Percentiles rank a stretch among this genome's conserved stretches.
Conservation (phyloP, 1,140 invertebrate genomes). For the Sesamia nonagrioides region DNA sequence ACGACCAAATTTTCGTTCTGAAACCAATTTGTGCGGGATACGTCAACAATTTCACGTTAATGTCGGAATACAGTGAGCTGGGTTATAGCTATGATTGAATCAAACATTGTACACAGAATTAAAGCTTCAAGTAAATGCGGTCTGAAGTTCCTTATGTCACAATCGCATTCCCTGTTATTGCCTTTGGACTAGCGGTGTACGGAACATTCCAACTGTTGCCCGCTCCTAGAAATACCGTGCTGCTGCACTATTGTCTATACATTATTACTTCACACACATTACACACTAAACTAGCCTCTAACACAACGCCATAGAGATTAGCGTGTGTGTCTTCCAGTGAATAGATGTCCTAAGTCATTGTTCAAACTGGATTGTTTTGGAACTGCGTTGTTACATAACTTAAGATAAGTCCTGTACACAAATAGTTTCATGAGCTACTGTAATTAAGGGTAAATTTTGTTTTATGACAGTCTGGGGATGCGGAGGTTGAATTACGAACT, state of each 20-base stretch:
- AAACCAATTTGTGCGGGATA: constrained; percentile 32
- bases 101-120: constrained; percentile 10
- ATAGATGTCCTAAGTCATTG: constrained; percentile 53
- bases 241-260: constrained; percentile 49
- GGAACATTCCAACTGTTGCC: constrained; percentile 51
- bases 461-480: constrained; percentile 48
- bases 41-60: not conserved
- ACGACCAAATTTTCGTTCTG: constrained; percentile 37
- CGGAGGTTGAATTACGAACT: constrained; percentile 37
- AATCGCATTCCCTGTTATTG: constrained; percentile 54
- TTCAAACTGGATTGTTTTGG: constrained; percentile 58
- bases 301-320: constrained; percentile 8
- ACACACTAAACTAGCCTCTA: constrained; percentile 18
- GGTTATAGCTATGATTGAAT: constrained; percentile 8
- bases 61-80: not conserved
- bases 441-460: constrained; percentile 50
- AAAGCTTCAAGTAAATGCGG: constrained; percentile 35
- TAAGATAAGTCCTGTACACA: constrained; percentile 48
- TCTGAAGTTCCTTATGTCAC: constrained; percentile 49
- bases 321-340: constrained; percentile 29
- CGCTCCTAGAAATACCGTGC: constrained; percentile 54
- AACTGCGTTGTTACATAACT: constrained; percentile 51
- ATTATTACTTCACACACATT: constrained; percentile 40
- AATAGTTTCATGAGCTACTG: constrained; percentile 51
- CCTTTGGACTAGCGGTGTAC: constrained; percentile 47